Percentiles rank a stretch among this genome's conserved stretches.
These are phyloP conservation scores for Corythoichthys intestinalis DNA, from an alignment of 2,113 vertebrate species.

Conservation along the genomic window DNA sequence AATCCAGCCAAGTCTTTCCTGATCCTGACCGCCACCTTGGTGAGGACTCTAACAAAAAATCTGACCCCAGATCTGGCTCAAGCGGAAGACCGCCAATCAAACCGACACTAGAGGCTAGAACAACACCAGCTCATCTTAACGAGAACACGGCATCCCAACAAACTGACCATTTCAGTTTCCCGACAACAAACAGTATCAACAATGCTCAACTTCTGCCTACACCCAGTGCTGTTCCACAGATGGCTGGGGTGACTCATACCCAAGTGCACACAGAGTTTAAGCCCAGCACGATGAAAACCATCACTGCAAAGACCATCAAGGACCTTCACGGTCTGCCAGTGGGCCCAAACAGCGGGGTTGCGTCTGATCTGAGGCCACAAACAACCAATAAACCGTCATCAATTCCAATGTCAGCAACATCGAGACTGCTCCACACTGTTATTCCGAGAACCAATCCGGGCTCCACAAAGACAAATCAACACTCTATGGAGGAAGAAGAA, in stretches of 20 bases:
- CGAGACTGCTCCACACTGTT: constrained; percentile 27
- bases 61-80: constrained; percentile 6
- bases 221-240: constrained; percentile 20
- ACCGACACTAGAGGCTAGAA: constrained; percentile 21
- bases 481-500: constrained; percentile 16
- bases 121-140: constrained; percentile 27
- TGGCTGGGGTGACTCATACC: constrained; percentile 23
- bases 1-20: constrained; percentile 11
- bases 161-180: constrained; percentile 13
- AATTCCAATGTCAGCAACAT: constrained; percentile 48
- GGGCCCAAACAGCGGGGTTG: constrained; percentile 36
- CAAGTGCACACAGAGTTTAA: constrained; percentile 21
- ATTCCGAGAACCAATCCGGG: constrained; percentile 33
- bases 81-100: constrained; percentile 11
- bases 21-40: constrained; percentile 3
- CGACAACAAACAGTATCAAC: constrained; percentile 13
- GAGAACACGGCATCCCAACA: constrained; percentile 26
- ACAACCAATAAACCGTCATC: constrained; percentile 26
- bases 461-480: constrained; percentile 20
- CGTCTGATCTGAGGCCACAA: constrained; percentile 48
- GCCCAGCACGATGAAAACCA: constrained; percentile 17
- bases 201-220: constrained; percentile 21
- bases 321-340: not conserved
- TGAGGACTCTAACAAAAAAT: constrained; percentile 19
- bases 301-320: constrained; percentile 32